Conservation (phyloP, 1,140 invertebrate genomes). For the Leptinotarsa undecemlineata region DNA sequence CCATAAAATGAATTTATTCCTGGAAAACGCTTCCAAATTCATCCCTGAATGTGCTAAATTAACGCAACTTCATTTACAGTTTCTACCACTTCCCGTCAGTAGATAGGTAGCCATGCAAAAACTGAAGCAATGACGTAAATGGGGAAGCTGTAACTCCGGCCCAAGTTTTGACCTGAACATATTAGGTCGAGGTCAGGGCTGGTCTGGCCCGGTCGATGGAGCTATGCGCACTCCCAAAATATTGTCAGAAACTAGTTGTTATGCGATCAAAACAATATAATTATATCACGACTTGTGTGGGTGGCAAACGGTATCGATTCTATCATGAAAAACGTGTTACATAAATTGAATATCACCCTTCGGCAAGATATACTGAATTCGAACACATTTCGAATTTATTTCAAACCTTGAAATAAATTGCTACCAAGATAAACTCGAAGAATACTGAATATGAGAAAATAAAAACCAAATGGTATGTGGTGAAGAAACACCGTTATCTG, state of each 20-base stretch:
- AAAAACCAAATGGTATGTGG: too few species aligned
- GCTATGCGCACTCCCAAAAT: conserved; percentile 26
- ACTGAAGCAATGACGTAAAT: neutral
- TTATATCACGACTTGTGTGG: neutral
- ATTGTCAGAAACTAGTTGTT: conserved; percentile 3
- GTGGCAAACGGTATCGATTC: neutral
- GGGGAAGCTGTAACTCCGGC: neutral
- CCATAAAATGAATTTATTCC: neutral
- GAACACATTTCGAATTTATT: too few species aligned
- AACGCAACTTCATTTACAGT: neutral
- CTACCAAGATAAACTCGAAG: too few species aligned
- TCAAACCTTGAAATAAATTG: too few species aligned
- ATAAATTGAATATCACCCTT: too few species aligned
- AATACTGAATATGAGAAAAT: too few species aligned
- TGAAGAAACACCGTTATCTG: too few species aligned
- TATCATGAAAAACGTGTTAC: too few species aligned
- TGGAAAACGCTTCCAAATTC: too few species aligned
- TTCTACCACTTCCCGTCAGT: neutral
- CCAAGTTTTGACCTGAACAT: conserved; percentile 34
- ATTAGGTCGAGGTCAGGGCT: conserved; percentile 48
- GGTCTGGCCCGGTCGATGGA: conserved; percentile 44
- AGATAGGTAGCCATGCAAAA: neutral
- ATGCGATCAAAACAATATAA: conserved; percentile 1
- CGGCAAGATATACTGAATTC: too few species aligned
- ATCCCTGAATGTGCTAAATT: too few species aligned